These are phyloP conservation scores for Alethe diademata DNA, from an alignment of 2,113 vertebrate genomes.

Conservation along the genomic window DNA sequence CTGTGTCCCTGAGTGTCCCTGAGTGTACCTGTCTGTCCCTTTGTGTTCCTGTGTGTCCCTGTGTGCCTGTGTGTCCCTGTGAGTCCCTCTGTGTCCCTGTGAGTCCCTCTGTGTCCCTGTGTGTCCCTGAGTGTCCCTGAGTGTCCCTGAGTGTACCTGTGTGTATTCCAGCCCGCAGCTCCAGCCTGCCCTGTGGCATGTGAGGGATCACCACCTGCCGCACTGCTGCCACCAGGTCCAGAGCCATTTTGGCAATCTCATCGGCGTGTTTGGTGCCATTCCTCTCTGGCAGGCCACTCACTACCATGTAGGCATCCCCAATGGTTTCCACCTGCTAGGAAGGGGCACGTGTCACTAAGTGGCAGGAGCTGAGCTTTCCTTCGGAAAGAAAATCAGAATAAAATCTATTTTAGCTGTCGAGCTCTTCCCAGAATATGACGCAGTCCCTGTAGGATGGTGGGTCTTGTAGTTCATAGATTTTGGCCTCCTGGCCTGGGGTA, in stretches of 20 bases:
- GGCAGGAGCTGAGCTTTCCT: neutral
- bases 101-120: too few relatives aligned
- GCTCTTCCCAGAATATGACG: neutral
- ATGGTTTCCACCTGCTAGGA: constrained; percentile 84
- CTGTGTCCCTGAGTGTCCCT: too few relatives aligned
- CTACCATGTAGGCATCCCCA: constrained; percentile 90
- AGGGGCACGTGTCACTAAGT: neutral
- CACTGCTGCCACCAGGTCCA: constrained; percentile 87
- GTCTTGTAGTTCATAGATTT: neutral
- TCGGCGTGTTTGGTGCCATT: constrained; percentile 81
- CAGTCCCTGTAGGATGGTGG: accelerated
- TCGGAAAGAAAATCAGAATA: neutral
- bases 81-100: too few relatives aligned
- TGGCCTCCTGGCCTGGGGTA: neutral
- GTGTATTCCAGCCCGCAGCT: constrained; percentile 86
- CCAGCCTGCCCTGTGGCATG: constrained; percentile 78
- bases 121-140: too few relatives aligned
- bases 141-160: constrained; percentile 71
- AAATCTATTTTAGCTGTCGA: neutral
- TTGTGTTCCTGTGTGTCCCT: too few relatives aligned
- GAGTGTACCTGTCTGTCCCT: too few relatives aligned
- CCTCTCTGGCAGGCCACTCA: constrained; percentile 85
- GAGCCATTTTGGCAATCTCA: constrained; percentile 88
- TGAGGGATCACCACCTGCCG: constrained; percentile 85
- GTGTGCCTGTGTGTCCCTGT: too few relatives aligned